Conservation (phyloP, 2,113 vertebrate species). For the Tragelaphus scriptus region DNA sequence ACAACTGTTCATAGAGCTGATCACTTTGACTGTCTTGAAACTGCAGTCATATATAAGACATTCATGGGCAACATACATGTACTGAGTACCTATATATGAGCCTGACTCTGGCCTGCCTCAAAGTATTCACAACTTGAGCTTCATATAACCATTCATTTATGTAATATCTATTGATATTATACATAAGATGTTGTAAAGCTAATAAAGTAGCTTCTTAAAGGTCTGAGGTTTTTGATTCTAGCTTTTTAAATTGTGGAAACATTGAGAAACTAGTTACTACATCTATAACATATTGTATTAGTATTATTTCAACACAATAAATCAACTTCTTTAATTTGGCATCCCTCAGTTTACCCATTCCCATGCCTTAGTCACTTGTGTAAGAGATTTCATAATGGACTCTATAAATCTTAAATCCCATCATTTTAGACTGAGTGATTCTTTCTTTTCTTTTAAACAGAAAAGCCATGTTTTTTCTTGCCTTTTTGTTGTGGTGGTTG, state of each 20-base stretch:
- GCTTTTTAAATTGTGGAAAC: conserved; percentile 32
- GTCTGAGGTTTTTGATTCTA: not conserved
- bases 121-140: not conserved
- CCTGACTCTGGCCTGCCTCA: not conserved
- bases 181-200: not conserved
- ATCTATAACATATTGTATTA: not conserved
- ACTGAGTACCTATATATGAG: not conserved
- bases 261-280: conserved; percentile 7
- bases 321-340: conserved; percentile 27
- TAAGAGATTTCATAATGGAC: conserved; percentile 1
- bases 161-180: not conserved
- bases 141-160: not conserved
- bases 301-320: conserved; percentile 22
- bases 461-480: conserved; percentile 1
- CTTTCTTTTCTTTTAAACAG: not conserved
- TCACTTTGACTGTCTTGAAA: conserved; percentile 3
- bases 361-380: not conserved
- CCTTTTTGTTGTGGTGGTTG: not conserved
- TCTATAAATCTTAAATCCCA: not conserved
- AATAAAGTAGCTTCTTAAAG: not conserved
- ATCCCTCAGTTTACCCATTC: not conserved
- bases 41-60: not conserved
- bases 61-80: not conserved
- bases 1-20: not conserved
- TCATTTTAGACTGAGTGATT: not conserved